Evolutionary conservation across 2,113 vertebrate genomes (phyloP).

Genomic region (Cyanoramphus novaezelandiae): DNA sequence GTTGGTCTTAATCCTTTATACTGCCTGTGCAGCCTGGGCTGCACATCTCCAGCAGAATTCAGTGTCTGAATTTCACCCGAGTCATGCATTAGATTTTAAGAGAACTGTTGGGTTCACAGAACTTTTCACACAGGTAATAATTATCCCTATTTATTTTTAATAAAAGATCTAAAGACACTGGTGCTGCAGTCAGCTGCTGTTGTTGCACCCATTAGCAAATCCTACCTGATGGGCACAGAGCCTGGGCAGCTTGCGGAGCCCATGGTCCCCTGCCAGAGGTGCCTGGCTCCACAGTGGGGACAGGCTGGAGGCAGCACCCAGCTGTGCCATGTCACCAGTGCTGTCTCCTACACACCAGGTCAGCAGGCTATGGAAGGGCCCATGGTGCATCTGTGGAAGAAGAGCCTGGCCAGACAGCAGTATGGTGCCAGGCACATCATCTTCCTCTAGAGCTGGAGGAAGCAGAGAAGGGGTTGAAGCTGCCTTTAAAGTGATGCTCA

Average conservation of each 20-base stretch:
- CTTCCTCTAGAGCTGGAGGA: background rate
- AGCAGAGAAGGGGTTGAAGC: background rate
- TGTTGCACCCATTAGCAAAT: background rate
- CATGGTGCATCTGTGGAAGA: fast-evolving
- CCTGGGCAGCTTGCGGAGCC: fast-evolving
- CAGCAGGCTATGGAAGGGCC: background rate
- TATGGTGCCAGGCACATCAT: background rate
- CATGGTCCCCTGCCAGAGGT: fast-evolving
- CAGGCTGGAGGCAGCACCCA: fast-evolving
- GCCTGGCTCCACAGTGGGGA: fast-evolving
- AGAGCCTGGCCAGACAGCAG: background rate
- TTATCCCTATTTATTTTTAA: background rate
- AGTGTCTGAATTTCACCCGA: background rate
- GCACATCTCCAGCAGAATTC: background rate
- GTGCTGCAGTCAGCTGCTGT: background rate
- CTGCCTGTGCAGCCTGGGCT: background rate
- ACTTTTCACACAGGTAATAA: background rate
- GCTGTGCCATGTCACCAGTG: background rate
- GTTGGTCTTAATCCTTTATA: background rate
- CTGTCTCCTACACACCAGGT: background rate
- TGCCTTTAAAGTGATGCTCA: background rate
- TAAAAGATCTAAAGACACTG: background rate
- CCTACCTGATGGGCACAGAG: background rate
- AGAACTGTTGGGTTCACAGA: background rate
- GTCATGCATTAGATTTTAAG: background rate